Evolutionary conservation across 2,888 invertebrate genomes (phyloP).

Genomic region (Macaria liturata): DNA sequence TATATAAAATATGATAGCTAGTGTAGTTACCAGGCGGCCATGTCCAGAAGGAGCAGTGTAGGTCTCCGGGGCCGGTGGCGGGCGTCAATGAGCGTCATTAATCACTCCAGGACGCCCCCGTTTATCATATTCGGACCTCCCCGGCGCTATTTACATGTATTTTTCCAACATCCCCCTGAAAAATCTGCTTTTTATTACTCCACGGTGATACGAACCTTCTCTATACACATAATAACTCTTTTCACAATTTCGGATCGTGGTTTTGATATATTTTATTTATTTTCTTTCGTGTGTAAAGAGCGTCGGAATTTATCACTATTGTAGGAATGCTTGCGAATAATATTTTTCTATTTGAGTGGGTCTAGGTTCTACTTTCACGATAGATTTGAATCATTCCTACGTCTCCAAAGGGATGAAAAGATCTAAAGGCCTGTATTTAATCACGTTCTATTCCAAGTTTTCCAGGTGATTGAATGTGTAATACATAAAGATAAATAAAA

Average conservation of each 20-base stretch:
- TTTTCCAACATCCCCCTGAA: slow-evolving; percentile 41
- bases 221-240: slow-evolving; percentile 22
- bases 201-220: slow-evolving; percentile 42
- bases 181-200: slow-evolving; percentile 48
- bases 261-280: slow-evolving; percentile 2
- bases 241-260: slow-evolving; percentile 3
- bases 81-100: slow-evolving; percentile 49
- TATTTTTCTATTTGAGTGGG: too few relatives aligned
- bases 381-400: too few relatives aligned
- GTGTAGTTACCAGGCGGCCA: too few relatives aligned
- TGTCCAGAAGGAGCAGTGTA: too few relatives aligned
- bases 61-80: background rate
- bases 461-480: too few relatives aligned
- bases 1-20: too few relatives aligned
- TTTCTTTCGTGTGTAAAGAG: background rate
- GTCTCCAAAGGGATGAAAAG: too few relatives aligned
- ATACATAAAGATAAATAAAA: too few relatives aligned
- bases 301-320: background rate
- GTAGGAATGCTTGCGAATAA: too few relatives aligned
- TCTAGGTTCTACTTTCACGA: too few relatives aligned
- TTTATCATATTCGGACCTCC: slow-evolving; percentile 52
- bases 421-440: too few relatives aligned
- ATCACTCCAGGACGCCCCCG: slow-evolving; percentile 43
- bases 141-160: slow-evolving; percentile 52
- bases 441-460: too few relatives aligned